Conservation (phyloP, 2,797 vertebrate species). For the Chelidonichthys spinosus region DNA sequence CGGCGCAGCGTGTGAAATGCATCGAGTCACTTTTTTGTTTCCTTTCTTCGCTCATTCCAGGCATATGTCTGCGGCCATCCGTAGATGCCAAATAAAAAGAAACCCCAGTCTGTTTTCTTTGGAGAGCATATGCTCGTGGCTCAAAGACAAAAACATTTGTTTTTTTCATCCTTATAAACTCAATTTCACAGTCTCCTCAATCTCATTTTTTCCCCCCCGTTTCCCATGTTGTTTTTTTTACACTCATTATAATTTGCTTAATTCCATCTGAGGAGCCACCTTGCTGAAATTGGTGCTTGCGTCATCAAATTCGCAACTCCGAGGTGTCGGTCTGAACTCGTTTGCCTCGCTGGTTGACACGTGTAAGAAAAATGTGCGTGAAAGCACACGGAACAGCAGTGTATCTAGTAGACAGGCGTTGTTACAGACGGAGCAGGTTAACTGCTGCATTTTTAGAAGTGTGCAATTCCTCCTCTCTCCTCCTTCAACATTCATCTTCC, state of each 20-base stretch:
- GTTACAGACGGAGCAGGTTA: constrained; percentile 24
- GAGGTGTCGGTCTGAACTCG: constrained; percentile 6
- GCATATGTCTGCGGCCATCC: constrained; percentile 20
- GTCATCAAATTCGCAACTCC: constrained; percentile 9
- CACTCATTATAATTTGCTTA: constrained; percentile 4
- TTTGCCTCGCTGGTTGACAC: constrained; percentile 10
- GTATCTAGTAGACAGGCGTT: constrained; percentile 4
- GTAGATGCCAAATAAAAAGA: constrained; percentile 33
- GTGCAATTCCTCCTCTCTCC: neutral
- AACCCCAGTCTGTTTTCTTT: constrained; percentile 22
- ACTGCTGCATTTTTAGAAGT: constrained; percentile 24
- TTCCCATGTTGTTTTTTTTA: neutral
- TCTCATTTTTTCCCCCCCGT: neutral
- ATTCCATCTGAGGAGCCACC: constrained; percentile 13
- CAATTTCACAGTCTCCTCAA: constrained; percentile 1
- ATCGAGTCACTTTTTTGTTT: constrained; percentile 38
- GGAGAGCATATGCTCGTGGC: constrained; percentile 11
- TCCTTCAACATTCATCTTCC: constrained; percentile 17
- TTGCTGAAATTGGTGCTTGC: neutral
- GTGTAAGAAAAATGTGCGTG: constrained; percentile 23
- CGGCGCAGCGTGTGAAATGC: constrained; percentile 39
- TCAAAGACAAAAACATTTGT: constrained; percentile 3
- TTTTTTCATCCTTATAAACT: neutral
- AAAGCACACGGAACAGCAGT: constrained; percentile 15
- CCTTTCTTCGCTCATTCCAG: constrained; percentile 24